Conservation (phyloP, 2,113 vertebrate species). For the Bubo scandiacus region DNA sequence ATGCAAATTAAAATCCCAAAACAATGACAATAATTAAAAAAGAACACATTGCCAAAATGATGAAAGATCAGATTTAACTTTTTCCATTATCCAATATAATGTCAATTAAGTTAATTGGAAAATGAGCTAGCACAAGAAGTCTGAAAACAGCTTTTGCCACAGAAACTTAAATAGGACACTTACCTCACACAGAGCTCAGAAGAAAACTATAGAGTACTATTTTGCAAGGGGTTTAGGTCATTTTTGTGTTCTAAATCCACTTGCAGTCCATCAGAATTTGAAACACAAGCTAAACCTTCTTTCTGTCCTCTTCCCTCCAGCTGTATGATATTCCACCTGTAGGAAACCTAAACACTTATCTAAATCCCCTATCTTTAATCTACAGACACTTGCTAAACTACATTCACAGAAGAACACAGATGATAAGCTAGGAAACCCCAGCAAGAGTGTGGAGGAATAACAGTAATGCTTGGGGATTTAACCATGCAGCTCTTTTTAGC, state of each 20-base stretch:
- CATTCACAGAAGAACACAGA: neutral
- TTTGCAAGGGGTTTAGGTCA: neutral
- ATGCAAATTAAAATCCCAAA: slow-evolving; percentile 40
- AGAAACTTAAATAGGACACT: neutral
- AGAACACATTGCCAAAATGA: neutral
- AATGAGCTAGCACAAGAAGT: neutral
- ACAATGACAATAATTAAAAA: neutral
- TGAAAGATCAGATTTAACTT: slow-evolving; percentile 28
- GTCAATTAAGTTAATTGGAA: slow-evolving; percentile 24
- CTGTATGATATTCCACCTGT: neutral
- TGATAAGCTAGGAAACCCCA: neutral
- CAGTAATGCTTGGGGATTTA: neutral
- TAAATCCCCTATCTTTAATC: neutral
- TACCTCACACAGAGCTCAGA: neutral
- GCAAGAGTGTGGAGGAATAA: neutral
- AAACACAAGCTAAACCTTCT: neutral
- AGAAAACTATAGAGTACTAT: neutral
- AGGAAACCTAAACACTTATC: neutral
- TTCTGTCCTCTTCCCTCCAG: neutral
- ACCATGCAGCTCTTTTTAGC: neutral
- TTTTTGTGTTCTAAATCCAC: neutral
- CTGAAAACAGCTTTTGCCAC: neutral
- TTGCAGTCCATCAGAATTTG: neutral
- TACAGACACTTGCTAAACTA: neutral
- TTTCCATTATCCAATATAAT: neutral